A percentile compares a stretch with the other conserved stretches of the same genome.
phyloP scores from a whole-genome alignment of 2,113 vertebrate species.

The Siphamia tubifer region DNA sequence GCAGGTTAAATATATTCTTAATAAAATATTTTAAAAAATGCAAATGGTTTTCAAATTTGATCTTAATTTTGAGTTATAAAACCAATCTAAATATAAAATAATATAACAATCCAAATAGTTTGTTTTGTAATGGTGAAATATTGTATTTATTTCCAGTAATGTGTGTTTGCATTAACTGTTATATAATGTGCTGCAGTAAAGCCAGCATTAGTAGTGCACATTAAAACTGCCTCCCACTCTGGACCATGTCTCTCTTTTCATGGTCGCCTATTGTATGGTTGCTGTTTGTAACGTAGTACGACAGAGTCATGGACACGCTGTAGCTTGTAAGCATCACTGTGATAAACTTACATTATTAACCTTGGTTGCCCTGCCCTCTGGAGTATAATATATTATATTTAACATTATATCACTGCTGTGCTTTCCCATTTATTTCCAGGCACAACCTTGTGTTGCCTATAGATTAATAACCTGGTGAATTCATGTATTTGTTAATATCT shows the following conservation, averaged over 20 bases:
- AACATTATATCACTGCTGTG: neutral
- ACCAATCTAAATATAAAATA: too few relatives aligned
- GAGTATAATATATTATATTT: neutral
- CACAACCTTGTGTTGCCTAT: neutral
- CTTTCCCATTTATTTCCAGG: neutral
- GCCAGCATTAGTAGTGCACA: too few relatives aligned
- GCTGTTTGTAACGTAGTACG: neutral
- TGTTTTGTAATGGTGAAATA: too few relatives aligned
- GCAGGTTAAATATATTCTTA: too few relatives aligned
- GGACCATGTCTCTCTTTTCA: neutral
- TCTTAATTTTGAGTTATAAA: too few relatives aligned
- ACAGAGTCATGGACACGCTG: neutral
- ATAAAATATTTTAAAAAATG: too few relatives aligned
- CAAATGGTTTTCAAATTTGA: too few relatives aligned
- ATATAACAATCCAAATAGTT: too few relatives aligned
- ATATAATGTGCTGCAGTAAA: too few relatives aligned
- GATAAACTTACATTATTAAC: neutral
- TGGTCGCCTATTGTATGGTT: neutral
- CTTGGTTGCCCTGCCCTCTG: neutral
- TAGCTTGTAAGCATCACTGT: neutral
- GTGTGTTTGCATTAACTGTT: too few relatives aligned
- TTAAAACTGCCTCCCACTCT: too few relatives aligned
- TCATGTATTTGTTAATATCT: neutral
- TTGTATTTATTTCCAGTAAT: too few relatives aligned
- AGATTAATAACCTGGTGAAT: neutral